These are phyloP conservation scores for Epizoanthus illoricatus DNA, from an alignment of 92 coral and sea anemone species.

Conservation along the genomic window DNA sequence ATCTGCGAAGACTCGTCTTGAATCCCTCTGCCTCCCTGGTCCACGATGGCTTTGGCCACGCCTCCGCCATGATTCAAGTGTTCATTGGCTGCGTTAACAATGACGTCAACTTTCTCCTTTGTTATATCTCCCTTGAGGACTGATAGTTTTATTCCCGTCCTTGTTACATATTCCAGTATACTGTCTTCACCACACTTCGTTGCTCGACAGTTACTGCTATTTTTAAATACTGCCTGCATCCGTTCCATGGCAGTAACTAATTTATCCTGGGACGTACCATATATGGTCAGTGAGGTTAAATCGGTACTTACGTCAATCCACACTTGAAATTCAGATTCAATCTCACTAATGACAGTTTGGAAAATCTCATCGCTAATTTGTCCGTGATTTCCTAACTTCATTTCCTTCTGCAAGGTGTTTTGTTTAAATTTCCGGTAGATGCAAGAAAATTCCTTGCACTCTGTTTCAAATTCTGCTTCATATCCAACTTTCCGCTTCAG, in stretches of 20 bases:
- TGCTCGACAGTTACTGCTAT: background rate
- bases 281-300: slow-evolving; percentile 5
- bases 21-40: slow-evolving; percentile 42
- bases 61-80: slow-evolving; percentile 33
- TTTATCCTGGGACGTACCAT: background rate
- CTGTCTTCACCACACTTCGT: background rate
- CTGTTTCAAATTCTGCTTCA: background rate
- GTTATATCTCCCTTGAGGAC: slow-evolving; percentile 53
- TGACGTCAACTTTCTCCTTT: slow-evolving; percentile 40
- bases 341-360: background rate
- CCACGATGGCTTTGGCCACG: slow-evolving; percentile 44
- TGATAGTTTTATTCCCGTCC: slow-evolving; percentile 33
- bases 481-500: background rate
- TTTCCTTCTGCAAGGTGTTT: background rate
- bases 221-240: background rate
- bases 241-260: background rate
- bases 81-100: slow-evolving; percentile 50
- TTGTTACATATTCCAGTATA: slow-evolving; percentile 8
- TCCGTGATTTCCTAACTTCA: background rate
- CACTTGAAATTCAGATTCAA: background rate
- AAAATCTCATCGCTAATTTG: slow-evolving; percentile 1
- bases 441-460: background rate
- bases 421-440: background rate
- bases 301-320: background rate
- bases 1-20: slow-evolving; percentile 22